A percentile compares a stretch with the other conserved stretches of the same genome.
phyloP scores from a whole-genome alignment of 2,797 vertebrate genomes.

The Sus cebifrons region DNA sequence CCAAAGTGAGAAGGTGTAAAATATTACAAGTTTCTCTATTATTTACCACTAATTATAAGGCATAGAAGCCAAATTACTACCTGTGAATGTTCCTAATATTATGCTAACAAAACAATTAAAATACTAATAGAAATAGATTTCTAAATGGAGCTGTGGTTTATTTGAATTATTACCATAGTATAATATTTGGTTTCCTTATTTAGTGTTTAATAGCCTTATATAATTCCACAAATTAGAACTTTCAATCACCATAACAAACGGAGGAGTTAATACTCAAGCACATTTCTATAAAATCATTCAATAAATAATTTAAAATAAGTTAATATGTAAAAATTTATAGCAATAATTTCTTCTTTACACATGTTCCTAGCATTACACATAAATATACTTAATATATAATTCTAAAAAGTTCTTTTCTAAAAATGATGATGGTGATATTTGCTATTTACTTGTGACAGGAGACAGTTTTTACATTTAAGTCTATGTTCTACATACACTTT shows the following conservation, averaged over 20 bases:
- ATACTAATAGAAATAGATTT: constrained; percentile 55
- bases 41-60: constrained; percentile 28
- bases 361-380: neutral
- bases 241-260: neutral
- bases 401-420: neutral
- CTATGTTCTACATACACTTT: neutral
- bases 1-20: neutral
- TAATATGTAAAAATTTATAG: constrained; percentile 31
- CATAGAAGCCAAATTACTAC: constrained; percentile 14
- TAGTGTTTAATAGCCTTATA: constrained; percentile 50
- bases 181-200: constrained; percentile 51
- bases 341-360: neutral
- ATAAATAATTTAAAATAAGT: constrained; percentile 52
- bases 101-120: constrained; percentile 68
- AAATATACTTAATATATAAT: constrained; percentile 26
- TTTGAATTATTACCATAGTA: constrained; percentile 7
- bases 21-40: neutral
- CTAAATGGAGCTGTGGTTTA: neutral
- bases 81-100: neutral
- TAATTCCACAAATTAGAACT: constrained; percentile 49
- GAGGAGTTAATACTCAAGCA: constrained; percentile 9
- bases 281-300: constrained; percentile 30
- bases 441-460: neutral
- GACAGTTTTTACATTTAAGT: neutral
- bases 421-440: neutral